Evolutionary conservation across 2,797 vertebrate species (phyloP).

Genomic region (Phataginus tetradactyla): DNA sequence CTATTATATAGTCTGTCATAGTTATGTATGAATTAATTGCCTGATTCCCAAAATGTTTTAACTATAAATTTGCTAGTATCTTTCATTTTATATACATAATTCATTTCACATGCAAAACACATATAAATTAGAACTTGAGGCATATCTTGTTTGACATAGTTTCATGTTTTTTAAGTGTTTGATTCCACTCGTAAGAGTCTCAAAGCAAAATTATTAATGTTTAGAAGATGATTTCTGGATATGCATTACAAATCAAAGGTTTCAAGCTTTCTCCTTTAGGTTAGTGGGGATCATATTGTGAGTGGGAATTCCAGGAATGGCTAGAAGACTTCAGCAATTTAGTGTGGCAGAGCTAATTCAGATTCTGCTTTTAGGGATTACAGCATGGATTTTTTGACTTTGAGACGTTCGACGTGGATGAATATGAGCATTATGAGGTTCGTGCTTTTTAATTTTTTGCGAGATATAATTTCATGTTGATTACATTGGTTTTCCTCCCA

Average conservation of each 20-base stretch:
- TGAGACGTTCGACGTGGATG: constrained; percentile 96
- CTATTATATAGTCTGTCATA: background rate
- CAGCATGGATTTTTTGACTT: constrained; percentile 98
- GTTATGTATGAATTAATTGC: background rate
- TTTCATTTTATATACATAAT: background rate
- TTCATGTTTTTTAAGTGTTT: background rate
- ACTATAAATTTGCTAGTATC: background rate
- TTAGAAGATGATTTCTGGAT: background rate
- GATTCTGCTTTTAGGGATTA: constrained; percentile 90
- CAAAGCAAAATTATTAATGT: background rate
- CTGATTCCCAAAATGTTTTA: background rate
- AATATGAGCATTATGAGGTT: constrained; percentile 99
- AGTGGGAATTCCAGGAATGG: background rate
- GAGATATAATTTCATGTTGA: background rate
- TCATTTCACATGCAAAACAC: constrained; percentile 16
- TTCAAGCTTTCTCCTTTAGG: background rate
- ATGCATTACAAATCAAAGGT: background rate
- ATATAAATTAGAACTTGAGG: background rate
- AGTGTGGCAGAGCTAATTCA: constrained; percentile 72
- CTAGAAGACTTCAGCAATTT: background rate
- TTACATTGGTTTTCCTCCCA: background rate
- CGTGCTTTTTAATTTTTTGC: constrained; percentile 77
- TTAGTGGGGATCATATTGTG: background rate
- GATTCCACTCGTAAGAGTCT: background rate
- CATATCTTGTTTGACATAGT: background rate